A percentile compares a stretch with the other conserved stretches of the same genome.
Conservation (phyloP, 1,140 invertebrate genomes). For the Apocrypta bakeri region DNA sequence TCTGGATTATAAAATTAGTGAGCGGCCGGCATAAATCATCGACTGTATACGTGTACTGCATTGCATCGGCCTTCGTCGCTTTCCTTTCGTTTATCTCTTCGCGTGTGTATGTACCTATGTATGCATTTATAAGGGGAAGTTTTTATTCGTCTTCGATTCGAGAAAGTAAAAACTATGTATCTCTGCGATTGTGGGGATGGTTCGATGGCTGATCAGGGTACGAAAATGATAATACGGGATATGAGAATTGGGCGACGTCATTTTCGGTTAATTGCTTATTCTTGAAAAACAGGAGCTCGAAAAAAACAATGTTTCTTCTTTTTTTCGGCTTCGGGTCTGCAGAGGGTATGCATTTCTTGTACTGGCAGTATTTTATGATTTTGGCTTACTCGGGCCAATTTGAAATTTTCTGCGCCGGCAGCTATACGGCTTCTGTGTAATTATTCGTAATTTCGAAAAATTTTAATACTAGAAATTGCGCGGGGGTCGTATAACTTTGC, state of each 20-base stretch:
- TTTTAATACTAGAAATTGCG: background rate
- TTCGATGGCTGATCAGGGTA: background rate
- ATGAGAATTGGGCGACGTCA: background rate
- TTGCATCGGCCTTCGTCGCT: background rate
- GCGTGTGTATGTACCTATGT: too few species aligned
- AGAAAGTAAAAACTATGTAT: too few species aligned
- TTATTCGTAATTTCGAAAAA: background rate
- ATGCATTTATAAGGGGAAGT: too few species aligned
- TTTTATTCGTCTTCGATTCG: too few species aligned
- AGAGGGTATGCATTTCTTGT: background rate
- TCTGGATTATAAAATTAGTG: slow-evolving; percentile 71
- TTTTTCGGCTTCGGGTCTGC: background rate
- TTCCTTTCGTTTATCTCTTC: background rate
- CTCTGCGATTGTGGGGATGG: background rate
- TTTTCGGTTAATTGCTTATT: background rate
- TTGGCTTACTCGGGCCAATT: background rate
- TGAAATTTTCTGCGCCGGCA: background rate
- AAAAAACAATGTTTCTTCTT: background rate
- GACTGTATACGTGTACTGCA: background rate
- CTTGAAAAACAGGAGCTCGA: background rate
- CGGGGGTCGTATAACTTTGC: background rate
- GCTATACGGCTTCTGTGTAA: background rate
- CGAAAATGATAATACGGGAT: background rate
- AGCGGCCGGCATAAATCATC: slow-evolving; percentile 64
- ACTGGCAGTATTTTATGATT: background rate